Conservation (phyloP, 2,888 invertebrate species). For the Panorpa germanica region DNA sequence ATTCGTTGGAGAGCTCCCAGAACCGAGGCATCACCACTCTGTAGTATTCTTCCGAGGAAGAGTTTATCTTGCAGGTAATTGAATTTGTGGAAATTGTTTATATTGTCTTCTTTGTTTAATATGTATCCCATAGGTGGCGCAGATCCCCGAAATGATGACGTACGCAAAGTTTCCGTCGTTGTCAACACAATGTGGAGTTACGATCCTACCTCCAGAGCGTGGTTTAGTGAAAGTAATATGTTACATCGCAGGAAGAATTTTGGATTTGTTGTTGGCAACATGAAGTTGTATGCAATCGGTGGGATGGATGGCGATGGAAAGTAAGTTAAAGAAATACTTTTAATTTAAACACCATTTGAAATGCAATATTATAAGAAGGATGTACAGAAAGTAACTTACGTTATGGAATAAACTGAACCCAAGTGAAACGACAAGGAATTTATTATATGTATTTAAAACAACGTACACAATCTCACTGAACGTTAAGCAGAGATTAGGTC, state of each 20-base stretch:
- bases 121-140: conserved; percentile 32
- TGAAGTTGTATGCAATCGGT: conserved; percentile 50
- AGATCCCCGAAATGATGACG: conserved; percentile 38
- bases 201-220: conserved; percentile 39
- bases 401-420: too few relatives aligned
- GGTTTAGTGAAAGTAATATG: conserved; percentile 42
- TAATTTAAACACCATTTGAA: too few relatives aligned
- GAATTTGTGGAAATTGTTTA: conserved; percentile 2
- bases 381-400: too few relatives aligned
- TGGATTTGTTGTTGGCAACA: conserved; percentile 41
- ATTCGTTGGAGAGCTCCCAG: conserved; percentile 43
- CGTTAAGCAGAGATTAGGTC: too few relatives aligned
- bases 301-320: conserved; percentile 44
- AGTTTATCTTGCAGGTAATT: conserved; percentile 44
- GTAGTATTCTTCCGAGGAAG: conserved; percentile 40
- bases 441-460: too few relatives aligned
- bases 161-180: conserved; percentile 32
- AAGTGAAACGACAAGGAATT: too few relatives aligned
- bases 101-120: conserved; percentile 1
- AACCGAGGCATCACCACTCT: conserved; percentile 49
- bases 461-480: too few relatives aligned
- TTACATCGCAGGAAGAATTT: conserved; percentile 44
- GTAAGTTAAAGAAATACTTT: too few relatives aligned
- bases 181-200: conserved; percentile 49
- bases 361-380: too few relatives aligned